Base-by-base conservation (phyloP, 2,113 vertebrate species). In the Megaceryle maxima region DNA sequence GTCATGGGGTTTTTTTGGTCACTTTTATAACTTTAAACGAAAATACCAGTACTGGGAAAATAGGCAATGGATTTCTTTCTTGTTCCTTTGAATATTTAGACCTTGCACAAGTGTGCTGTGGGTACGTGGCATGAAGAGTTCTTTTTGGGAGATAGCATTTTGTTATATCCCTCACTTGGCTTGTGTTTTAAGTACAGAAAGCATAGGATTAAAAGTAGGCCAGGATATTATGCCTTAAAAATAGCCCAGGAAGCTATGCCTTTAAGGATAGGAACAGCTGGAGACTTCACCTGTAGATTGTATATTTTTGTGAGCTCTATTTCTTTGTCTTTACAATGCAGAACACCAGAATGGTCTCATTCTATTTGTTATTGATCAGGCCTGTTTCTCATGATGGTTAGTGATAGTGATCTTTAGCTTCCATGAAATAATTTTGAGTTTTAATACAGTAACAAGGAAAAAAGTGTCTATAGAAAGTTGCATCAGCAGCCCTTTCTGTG, bases 1-100 rank as follows among this genome's bases (percentile, higher is more conserved):
- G 4, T 10, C 1, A 3, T 56, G 0, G 66, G 6, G 48, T 83
- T 37, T 37, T n/a, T 70, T 66, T 66, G 2, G 3, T 43, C 29
- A 18, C 25, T 67, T 69, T 4, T 22, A 9, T 39, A 48, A 39
- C 10, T 67, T 70, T 84, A 44, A 77, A 19, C 53, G 8, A 70
- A 28, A 83, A 55, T n/a, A 6, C 1, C 13, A 43, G 6, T 55
- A 17, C 16, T 59, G 22, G 33, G 41, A 16, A 82, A 75, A 33
- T 2, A 81, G 16, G 11, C 8, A 37, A 5, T 33, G 19, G 4
- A 37, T 5, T 13, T 83, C 80, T 39, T 11, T 35, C 44, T 59
- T 69, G 10, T 62, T 79, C 4, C 8, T 60, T 55, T 39, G 2
- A 6, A 16, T 33, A 19, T 44, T 89, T 75, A 59, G 35, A 31